Evolutionary conservation across 2,888 invertebrate genomes (phyloP), one percentile per base, ranked within the genome.

Genomic region (Antheraea assamensis): DNA sequence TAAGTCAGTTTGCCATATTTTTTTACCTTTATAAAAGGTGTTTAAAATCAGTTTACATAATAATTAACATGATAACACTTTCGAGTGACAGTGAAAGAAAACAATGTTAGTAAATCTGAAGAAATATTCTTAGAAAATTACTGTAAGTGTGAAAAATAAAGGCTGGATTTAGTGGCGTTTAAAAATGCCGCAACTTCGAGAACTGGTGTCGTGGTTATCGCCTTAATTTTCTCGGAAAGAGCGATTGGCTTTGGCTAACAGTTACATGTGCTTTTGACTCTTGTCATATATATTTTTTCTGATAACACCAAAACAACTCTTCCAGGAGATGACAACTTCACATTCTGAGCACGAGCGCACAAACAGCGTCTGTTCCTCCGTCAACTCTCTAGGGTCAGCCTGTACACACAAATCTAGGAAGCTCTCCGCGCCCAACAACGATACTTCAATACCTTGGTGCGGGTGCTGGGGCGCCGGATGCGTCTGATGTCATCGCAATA

Each of bases 391-490:
- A 31, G 95, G 89, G 7, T 96, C 95, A 0, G 92, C 95, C 4
- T 96, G 96, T 81, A 94, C 95, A 2, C 94, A 96, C 82, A 97
- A 96, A 83, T 94, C 96, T 75, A 95, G 97, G 74, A 96, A 96
- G 72, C 95, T 96, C 68, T 96, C 97, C 0, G 95, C 84, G 1
- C 94, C 95, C 1, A 93, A 95, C 64, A 88, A 92, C 72, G 95
- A 94, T 71, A 96, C 95, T 19, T 97, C 96, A 81, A 96, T 97
- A 79, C 97, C 97, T 0, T 97, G 97, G 97, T 97, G 97, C 83
- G 97, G 97, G 0, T 97, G 97, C 80, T 97, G 97, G 97, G 97
- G 97, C 0, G 97, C 97, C 78, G 97, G 97, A 0, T 97, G 97
- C 87, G 92, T 97, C 72, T 96, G 90, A 94, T 35, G 24, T 58